These are phyloP conservation scores for Murina feae DNA, from an alignment of 2,113 vertebrate genomes.

Conservation along the genomic window DNA sequence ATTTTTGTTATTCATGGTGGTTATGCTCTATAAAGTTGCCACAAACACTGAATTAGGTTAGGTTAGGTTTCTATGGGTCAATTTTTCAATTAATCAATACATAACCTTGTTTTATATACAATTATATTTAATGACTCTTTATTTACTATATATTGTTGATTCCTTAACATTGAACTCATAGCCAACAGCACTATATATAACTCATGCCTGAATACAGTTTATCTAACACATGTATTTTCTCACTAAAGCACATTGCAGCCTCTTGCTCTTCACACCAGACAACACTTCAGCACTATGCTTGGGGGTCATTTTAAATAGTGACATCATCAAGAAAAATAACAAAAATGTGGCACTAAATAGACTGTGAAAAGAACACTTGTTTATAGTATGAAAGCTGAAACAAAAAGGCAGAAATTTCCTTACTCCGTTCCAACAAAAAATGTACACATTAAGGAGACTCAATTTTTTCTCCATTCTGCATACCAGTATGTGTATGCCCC, in stretches of 20 bases:
- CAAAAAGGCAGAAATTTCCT: neutral
- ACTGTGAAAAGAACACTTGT: neutral
- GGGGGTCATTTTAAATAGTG: neutral
- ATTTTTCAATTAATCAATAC: neutral
- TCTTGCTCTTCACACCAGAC: neutral
- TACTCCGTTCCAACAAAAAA: neutral
- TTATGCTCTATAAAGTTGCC: neutral
- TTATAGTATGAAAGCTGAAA: neutral
- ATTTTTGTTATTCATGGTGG: neutral
- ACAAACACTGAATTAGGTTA: neutral
- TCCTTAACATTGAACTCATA: conserved; percentile 24
- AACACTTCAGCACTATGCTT: neutral
- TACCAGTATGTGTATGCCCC: neutral
- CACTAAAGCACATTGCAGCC: neutral
- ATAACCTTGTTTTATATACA: neutral
- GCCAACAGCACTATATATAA: neutral
- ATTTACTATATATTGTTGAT: conserved; percentile 3
- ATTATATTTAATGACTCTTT: neutral
- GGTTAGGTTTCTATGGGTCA: neutral
- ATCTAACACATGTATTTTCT: neutral
- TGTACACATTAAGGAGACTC: neutral
- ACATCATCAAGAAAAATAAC: neutral
- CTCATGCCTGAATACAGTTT: neutral
- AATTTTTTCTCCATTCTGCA: neutral
- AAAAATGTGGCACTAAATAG: neutral